Percentiles rank a stretch among this genome's conserved stretches.
These are phyloP conservation scores for Ptilorrhoa leucosticta DNA, from an alignment of 2,113 vertebrate species.

Conservation along the genomic window DNA sequence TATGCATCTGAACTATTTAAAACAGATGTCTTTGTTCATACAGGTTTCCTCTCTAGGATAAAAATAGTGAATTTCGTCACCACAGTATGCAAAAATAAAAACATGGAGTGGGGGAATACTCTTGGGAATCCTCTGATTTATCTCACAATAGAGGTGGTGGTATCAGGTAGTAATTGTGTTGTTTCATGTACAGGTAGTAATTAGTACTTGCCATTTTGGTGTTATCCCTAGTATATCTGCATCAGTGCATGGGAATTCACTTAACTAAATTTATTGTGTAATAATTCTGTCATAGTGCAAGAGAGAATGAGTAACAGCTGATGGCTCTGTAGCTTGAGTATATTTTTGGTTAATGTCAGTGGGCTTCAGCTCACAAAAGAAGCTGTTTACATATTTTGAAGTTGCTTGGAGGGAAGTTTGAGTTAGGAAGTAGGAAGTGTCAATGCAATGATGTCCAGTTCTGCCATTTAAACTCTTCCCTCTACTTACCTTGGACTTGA, in stretches of 20 bases:
- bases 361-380: not conserved
- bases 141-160: not conserved
- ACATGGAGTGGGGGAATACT: not conserved
- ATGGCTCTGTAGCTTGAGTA: not conserved
- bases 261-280: not conserved
- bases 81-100: not conserved
- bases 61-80: not conserved
- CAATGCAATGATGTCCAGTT: not conserved
- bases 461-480: not conserved
- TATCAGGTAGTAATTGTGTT: not conserved
- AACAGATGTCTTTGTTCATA: not conserved
- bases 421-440: not conserved
- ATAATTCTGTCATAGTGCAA: not conserved
- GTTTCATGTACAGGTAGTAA: not conserved
- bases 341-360: not conserved
- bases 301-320: not conserved
- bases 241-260: not conserved
- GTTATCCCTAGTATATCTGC: not conserved
- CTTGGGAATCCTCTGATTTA: not conserved
- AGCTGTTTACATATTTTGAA: not conserved
- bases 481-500: conserved; percentile 12
- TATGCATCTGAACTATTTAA: not conserved
- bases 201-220: not conserved
- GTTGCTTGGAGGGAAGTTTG: not conserved
- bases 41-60: not conserved